Percentiles rank a stretch among this genome's conserved stretches.
Evolutionary conservation across 2,888 invertebrate genomes (phyloP).

Genomic region (Lasioglossum pauxillum): DNA sequence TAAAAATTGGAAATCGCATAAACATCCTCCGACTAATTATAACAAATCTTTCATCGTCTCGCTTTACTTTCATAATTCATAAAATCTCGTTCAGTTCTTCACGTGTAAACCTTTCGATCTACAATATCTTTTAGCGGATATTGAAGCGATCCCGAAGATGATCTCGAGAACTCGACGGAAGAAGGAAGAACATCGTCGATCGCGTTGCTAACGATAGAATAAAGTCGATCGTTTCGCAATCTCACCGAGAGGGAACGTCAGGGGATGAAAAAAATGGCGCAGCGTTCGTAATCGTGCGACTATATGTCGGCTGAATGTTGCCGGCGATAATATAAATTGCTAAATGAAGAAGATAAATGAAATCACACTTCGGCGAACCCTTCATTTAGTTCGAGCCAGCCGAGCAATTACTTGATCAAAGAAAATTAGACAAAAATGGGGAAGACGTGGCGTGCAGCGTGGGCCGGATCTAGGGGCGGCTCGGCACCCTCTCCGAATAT

Average conservation of each 20-base stretch:
- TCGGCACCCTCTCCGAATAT: background rate
- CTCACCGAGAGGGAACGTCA: background rate
- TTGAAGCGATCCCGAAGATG: background rate
- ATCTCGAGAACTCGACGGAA: background rate
- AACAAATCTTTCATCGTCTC: too few relatives aligned
- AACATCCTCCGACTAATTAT: too few relatives aligned
- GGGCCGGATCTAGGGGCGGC: background rate
- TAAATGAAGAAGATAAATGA: constrained; percentile 16
- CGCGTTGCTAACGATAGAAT: background rate
- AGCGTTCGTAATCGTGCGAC: background rate
- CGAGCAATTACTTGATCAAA: constrained; percentile 29
- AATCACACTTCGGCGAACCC: constrained; percentile 10
- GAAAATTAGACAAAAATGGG: constrained; percentile 21
- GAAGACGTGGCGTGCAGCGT: background rate
- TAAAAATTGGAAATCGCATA: too few relatives aligned
- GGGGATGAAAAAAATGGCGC: too few relatives aligned
- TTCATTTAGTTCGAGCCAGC: constrained; percentile 19
- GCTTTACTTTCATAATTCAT: too few relatives aligned
- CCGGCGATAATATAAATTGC: background rate
- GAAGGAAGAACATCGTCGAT: background rate
- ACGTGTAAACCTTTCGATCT: too few relatives aligned
- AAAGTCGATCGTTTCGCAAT: constrained; percentile 2
- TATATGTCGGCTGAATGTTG: background rate
- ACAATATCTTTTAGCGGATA: too few relatives aligned
- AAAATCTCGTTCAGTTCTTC: too few relatives aligned